Base-by-base conservation (phyloP, 2,888 invertebrate species). In the Unio delphinus region DNA sequence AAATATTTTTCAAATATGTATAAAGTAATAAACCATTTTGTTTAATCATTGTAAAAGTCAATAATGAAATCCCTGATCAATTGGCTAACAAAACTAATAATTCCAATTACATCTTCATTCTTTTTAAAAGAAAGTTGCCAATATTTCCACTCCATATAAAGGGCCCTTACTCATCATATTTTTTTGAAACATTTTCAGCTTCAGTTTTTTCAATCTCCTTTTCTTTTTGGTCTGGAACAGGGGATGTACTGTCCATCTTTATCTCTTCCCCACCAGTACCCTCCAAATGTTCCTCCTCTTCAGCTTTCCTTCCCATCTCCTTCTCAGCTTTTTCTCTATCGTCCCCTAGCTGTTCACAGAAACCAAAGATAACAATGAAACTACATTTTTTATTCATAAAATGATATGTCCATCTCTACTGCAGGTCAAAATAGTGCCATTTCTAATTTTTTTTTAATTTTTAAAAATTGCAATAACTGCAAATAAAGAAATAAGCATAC, bases 251-350 rank as follows among this genome's bases (percentile, higher is more conserved):
- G 18, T 67, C 67, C 56, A 61, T 30, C 17, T 55, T 26, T 61
- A 23, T 55, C 30, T 67, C 61, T 23, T 61, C 61, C 34, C 61
- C 61, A 61, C 23, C 45, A 18, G 54, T 61, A 60, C 61, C 67
- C 55, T 28, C 55, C 26, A 34, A 18, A 61, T 61, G 56, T 61
- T 73, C 74, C 62, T 73, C 74, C 55, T 73, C 71, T 61, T 75
- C 73, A 18, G n/a, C 57, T 59, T 75, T 68, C 69, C 15, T 74
- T 64, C 57, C 70, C 69, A 63, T 76, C 71, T 71, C 70, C 72
- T 66, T 75, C 68, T 75, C 73, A 57, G 61, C 55, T 64, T 73
- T 71, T 71, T 78, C 75, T 60, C 74, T 74, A 63, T 75, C 73
- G 45, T 45, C 45, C 45, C 45, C 45, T 45, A 45, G 45, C 45